Evolutionary conservation across 2,888 invertebrate genomes (phyloP).

Genomic region (Acleris sparsana): DNA sequence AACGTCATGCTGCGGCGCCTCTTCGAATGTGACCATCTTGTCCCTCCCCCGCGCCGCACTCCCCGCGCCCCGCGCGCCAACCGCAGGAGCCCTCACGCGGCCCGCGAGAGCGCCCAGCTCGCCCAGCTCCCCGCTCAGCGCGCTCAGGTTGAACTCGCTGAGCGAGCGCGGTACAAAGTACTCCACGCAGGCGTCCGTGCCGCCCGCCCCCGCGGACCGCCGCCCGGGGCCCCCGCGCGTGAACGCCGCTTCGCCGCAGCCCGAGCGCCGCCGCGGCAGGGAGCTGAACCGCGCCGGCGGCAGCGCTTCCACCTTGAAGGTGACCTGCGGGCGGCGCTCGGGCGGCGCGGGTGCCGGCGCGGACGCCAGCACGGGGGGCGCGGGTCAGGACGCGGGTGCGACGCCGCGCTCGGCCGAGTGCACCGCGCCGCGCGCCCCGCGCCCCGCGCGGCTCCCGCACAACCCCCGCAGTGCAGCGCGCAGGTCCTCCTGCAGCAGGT

Average conservation of each 20-base stretch:
- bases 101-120: constrained; percentile 46
- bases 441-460: constrained; percentile 18
- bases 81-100: constrained; percentile 47
- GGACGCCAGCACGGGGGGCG: constrained; percentile 60
- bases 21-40: constrained; percentile 92
- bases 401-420: constrained; percentile 56
- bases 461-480: constrained; percentile 52
- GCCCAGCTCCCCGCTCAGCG: constrained; percentile 72
- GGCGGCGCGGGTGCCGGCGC: constrained; percentile 52
- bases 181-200: constrained; percentile 87
- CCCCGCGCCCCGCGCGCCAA: constrained; percentile 54
- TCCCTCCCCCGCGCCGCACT: constrained; percentile 83
- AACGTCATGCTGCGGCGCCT: constrained; percentile 87
- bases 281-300: constrained; percentile 82
- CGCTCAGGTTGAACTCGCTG: constrained; percentile 91
- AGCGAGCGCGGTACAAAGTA: constrained; percentile 93
- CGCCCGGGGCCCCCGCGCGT: constrained; percentile 86
- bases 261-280: constrained; percentile 77
- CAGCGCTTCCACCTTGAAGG: constrained; percentile 66
- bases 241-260: constrained; percentile 77
- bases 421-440: constrained; percentile 47
- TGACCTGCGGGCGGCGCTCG: constrained; percentile 63
- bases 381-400: constrained; percentile 82
- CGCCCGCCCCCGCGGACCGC: constrained; percentile 82
- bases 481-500: constrained; percentile 91